These are phyloP conservation scores for Botrylloides violaceus DNA, from an alignment of 23 tunicate species.

Conservation along the genomic window DNA sequence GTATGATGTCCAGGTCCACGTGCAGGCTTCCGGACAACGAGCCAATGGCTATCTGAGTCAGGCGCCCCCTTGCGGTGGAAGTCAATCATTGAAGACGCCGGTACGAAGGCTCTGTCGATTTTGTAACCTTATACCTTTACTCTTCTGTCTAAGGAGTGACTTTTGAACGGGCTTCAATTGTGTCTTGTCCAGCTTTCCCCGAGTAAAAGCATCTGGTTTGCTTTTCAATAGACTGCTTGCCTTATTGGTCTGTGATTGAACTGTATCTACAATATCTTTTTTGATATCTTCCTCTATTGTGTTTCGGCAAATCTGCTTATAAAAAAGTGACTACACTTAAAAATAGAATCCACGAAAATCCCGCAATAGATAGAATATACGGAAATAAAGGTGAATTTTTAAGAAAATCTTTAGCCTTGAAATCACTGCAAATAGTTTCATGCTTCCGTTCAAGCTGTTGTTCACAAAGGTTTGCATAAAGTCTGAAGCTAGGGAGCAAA, in stretches of 20 bases:
- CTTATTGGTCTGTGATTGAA: too few species aligned
- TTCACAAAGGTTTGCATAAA: too few species aligned
- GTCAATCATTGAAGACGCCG: neutral
- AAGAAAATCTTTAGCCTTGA: neutral
- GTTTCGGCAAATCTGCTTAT: neutral
- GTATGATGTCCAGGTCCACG: too few species aligned
- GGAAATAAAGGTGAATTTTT: neutral
- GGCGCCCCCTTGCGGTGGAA: too few species aligned
- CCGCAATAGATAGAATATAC: neutral
- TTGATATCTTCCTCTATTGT: neutral
- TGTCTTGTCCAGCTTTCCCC: slow-evolving; percentile 19
- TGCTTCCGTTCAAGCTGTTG: too few species aligned
- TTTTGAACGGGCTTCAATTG: slow-evolving; percentile 17
- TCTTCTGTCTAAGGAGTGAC: slow-evolving; percentile 3
- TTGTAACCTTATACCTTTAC: neutral
- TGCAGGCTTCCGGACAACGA: neutral
- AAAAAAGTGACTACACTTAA: neutral
- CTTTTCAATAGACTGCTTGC: neutral
- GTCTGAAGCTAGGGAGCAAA: too few species aligned
- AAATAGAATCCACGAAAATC: neutral
- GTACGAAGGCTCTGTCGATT: too few species aligned
- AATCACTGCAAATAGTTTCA: too few species aligned
- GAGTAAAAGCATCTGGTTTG: slow-evolving; percentile 5
- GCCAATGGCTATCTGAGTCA: neutral
- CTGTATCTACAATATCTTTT: too few species aligned